Conservation (phyloP, 2,888 invertebrate genomes). For the Physocephala rufipes region DNA sequence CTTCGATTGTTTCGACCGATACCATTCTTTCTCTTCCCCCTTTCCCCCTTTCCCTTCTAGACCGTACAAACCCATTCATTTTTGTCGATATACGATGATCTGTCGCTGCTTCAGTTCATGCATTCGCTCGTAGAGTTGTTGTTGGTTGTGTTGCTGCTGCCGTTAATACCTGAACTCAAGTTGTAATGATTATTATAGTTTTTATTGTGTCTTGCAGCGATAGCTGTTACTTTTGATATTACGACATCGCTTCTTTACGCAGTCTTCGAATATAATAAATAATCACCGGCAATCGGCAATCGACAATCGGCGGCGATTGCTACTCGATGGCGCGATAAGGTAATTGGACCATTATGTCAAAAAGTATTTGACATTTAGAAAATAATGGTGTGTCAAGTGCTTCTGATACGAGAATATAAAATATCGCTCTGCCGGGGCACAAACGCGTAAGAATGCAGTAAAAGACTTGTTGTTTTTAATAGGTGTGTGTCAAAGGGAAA, state of each 20-base stretch:
- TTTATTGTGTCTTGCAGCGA: neutral
- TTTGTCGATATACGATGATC: conserved; percentile 28
- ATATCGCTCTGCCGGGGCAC: conserved; percentile 45
- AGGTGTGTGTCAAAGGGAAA: neutral
- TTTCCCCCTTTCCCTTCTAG: neutral
- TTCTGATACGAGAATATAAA: conserved; percentile 29
- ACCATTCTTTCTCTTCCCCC: neutral
- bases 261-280: conserved; percentile 40
- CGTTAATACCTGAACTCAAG: neutral
- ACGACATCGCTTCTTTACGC: conserved; percentile 20
- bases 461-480: too few species aligned
- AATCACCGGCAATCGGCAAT: conserved; percentile 43
- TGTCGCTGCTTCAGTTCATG: conserved; percentile 22
- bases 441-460: neutral
- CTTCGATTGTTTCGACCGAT: too few species aligned
- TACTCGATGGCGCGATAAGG: conserved; percentile 62
- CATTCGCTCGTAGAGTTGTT: neutral
- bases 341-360: conserved; percentile 65
- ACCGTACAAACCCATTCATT: neutral
- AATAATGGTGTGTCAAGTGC: conserved; percentile 63
- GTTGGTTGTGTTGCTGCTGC: conserved; percentile 17
- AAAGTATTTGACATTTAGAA: conserved; percentile 64
- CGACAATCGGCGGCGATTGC: conserved; percentile 54
- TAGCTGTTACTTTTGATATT: too few species aligned
- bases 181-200: neutral